Evolutionary conservation across 2,797 vertebrate genomes (phyloP).

Genomic region (Sus cebifrons): DNA sequence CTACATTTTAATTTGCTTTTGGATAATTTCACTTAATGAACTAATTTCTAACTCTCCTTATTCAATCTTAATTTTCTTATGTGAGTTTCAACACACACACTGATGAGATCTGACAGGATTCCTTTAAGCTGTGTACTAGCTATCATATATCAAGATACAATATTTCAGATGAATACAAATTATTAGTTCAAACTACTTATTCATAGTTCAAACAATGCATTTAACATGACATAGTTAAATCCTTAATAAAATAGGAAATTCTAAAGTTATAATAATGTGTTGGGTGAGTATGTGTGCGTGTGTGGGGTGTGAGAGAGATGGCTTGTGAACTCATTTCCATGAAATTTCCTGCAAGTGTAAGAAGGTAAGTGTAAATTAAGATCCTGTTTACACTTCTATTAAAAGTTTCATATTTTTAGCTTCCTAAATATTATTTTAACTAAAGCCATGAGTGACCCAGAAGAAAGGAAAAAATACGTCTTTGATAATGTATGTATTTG

Average conservation of each 20-base stretch:
- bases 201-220: neutral
- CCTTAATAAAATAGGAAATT: neutral
- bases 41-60: neutral
- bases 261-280: neutral
- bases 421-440: neutral
- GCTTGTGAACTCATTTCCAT: slow-evolving; percentile 13
- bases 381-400: neutral
- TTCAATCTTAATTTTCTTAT: slow-evolving; percentile 36
- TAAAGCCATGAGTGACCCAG: neutral
- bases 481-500: neutral
- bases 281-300: neutral
- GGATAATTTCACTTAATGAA: slow-evolving; percentile 23
- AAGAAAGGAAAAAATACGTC: neutral
- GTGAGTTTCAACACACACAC: neutral
- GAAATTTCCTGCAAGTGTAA: neutral
- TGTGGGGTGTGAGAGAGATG: neutral
- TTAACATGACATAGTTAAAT: neutral
- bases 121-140: neutral
- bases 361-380: slow-evolving; percentile 35
- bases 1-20: slow-evolving; percentile 54
- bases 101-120: neutral
- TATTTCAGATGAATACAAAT: neutral
- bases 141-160: neutral
- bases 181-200: neutral
- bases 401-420: neutral